These are phyloP conservation scores for Melipona bicolor DNA, from an alignment of 2,888 invertebrate genomes.

Conservation along the genomic window DNA sequence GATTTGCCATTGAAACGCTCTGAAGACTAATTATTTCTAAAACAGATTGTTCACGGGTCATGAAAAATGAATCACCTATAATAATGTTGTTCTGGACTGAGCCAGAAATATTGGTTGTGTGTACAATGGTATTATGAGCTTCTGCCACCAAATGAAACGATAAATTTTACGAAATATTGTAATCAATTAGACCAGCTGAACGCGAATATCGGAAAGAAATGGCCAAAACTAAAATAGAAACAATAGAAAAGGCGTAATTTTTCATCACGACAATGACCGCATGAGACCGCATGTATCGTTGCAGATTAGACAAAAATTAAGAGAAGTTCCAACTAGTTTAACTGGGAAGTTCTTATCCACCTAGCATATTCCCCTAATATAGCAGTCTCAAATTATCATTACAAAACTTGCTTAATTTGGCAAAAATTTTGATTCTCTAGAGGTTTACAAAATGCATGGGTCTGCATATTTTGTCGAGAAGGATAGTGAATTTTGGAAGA, in stretches of 20 bases:
- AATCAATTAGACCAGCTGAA: not conserved
- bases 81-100: too few relatives aligned
- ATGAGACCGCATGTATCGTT: not conserved
- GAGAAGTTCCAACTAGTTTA: not conserved
- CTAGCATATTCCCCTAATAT: too few relatives aligned
- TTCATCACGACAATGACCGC: not conserved
- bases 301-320: not conserved
- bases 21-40: not conserved
- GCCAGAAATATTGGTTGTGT: not conserved
- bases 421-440: not conserved
- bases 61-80: not conserved
- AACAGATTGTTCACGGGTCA: not conserved
- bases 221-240: not conserved
- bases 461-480: fast-evolving
- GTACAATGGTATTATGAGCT: not conserved
- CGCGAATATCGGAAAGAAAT: not conserved
- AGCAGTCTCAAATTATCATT: not conserved
- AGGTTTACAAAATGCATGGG: not conserved
- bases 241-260: not conserved
- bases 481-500: not conserved
- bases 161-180: not conserved
- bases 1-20: not conserved
- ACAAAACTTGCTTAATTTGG: not conserved
- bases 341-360: not conserved
- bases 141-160: not conserved